Percentiles rank a stretch among this genome's conserved stretches.
These are phyloP conservation scores for Cephus sareptanus DNA, from an alignment of 2,888 invertebrate species.

Conservation along the genomic window DNA sequence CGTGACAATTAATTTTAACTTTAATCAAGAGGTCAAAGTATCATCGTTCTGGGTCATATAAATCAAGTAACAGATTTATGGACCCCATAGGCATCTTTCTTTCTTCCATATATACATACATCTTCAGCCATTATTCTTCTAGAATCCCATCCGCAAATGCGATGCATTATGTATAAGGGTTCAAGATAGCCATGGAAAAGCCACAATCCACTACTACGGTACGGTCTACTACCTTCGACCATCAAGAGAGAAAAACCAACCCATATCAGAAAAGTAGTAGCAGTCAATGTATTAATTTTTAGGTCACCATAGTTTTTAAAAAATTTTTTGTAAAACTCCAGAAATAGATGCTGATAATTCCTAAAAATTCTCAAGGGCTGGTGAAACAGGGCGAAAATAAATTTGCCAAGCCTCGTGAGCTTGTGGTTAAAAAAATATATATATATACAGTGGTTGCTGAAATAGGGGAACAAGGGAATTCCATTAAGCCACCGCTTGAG, in stretches of 20 bases:
- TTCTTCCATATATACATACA: not conserved
- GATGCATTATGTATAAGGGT: slow-evolving; percentile 58
- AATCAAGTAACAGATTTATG: not conserved
- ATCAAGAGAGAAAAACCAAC: not conserved
- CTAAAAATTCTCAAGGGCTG: not conserved
- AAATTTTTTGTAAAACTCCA: not conserved
- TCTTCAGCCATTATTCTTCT: not conserved
- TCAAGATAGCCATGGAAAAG: not conserved
- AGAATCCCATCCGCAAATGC: slow-evolving; percentile 54
- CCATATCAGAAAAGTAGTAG: not conserved
- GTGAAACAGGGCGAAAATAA: not conserved
- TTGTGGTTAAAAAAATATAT: not conserved
- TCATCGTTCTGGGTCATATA: not conserved
- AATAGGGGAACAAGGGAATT: slow-evolving; percentile 26
- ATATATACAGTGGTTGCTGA: not conserved
- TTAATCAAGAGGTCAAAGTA: not conserved
- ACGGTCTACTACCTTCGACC: not conserved
- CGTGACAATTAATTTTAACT: not conserved
- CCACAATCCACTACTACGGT: not conserved
- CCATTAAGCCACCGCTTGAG: slow-evolving; percentile 30
- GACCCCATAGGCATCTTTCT: not conserved
- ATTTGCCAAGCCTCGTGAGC: not conserved
- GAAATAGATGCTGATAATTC: not conserved
- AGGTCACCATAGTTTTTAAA: not conserved
- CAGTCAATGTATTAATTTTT: not conserved